A percentile compares a stretch with the other conserved stretches of the same genome.
Evolutionary conservation across 1,140 invertebrate species (phyloP).

Genomic region (Mactra quadrangularis): DNA sequence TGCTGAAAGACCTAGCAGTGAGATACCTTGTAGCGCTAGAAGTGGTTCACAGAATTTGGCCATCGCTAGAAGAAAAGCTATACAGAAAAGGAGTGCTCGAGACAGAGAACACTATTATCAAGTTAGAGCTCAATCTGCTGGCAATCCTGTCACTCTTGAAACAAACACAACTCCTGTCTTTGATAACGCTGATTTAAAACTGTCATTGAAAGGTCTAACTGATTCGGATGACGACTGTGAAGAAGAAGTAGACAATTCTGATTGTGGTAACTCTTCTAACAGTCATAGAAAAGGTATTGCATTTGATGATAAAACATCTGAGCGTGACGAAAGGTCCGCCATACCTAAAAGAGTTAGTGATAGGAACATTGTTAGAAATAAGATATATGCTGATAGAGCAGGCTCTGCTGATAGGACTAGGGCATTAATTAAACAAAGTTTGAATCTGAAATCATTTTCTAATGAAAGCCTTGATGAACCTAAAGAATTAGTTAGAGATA

Average conservation of each 20-base stretch:
- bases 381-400: not conserved
- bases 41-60: no score
- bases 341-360: conserved; percentile 20
- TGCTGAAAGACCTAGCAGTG: not conserved
- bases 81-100: no score
- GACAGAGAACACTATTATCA: not conserved
- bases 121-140: not conserved
- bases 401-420: conserved; percentile 18
- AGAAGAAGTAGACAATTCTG: not conserved
- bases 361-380: conserved; percentile 1
- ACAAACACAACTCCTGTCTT: not conserved
- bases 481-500: not conserved
- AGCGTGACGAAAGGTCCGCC: conserved; percentile 3
- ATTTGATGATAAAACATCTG: conserved; percentile 21
- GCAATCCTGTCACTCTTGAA: not conserved
- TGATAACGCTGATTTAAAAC: conserved; percentile 30
- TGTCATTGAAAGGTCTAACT: conserved; percentile 37
- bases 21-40: not conserved
- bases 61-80: no score
- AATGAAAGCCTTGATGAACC: conserved; percentile 45
- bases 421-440: conserved; percentile 33
- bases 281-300: conserved; percentile 31
- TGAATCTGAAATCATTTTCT: conserved; percentile 49
- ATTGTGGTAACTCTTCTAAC: conserved; percentile 4
- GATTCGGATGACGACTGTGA: conserved; percentile 46